Evolutionary conservation across 2,113 vertebrate species (phyloP).

Genomic region (Halichoerus grypus): DNA sequence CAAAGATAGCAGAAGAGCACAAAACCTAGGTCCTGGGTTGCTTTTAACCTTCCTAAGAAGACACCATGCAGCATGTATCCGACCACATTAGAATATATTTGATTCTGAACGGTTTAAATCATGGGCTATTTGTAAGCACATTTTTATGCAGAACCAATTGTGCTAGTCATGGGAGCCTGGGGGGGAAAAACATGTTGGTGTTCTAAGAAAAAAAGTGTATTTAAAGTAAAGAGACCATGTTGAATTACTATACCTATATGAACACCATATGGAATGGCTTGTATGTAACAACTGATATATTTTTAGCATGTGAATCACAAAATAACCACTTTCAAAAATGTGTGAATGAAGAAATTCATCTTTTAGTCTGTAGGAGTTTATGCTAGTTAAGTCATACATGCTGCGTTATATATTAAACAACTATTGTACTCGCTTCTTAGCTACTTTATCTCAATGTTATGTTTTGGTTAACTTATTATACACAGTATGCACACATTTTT

Average conservation of each 20-base stretch:
- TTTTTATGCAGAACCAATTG: neutral
- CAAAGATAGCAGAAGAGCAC: neutral
- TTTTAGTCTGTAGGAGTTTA: neutral
- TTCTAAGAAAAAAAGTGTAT: conserved; percentile 24
- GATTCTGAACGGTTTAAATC: neutral
- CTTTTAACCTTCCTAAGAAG: neutral
- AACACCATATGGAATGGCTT: conserved; percentile 31
- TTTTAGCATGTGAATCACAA: conserved; percentile 50
- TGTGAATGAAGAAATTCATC: conserved; percentile 31
- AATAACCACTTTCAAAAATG: conserved; percentile 35
- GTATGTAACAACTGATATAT: conserved; percentile 40
- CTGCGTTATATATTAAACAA: neutral
- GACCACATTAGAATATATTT: neutral
- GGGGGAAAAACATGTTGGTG: neutral
- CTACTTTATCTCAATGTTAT: conserved; percentile 26
- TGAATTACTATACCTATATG: conserved; percentile 11
- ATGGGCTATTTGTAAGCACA: neutral
- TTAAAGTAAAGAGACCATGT: neutral
- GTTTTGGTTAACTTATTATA: neutral
- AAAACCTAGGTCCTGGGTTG: neutral
- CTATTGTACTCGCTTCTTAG: neutral
- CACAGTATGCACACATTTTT: neutral
- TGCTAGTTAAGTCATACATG: neutral
- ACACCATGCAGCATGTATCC: neutral
- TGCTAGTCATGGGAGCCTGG: neutral